phyloP scores from a whole-genome alignment of 30 jellyfish, hydroid and myxozoan genomes.

The Morbakka virulenta region DNA sequence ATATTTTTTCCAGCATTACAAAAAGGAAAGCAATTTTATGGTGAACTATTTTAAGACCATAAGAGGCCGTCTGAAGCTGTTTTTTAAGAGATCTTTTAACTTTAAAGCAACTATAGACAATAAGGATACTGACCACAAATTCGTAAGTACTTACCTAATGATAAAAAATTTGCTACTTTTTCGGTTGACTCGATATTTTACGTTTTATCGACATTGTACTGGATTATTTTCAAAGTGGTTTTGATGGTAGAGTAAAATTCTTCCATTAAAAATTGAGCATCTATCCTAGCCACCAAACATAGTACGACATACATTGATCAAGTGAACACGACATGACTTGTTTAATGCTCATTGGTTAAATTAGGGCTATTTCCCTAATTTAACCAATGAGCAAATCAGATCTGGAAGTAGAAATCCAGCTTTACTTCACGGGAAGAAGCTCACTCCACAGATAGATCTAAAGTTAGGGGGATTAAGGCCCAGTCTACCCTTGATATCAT shows the following conservation, averaged over 20 bases:
- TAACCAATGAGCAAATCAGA: neutral
- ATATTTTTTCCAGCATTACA: neutral
- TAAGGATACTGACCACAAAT: neutral
- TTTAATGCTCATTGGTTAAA: no score
- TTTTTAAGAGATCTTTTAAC: constrained; percentile 9
- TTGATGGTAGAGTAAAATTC: neutral
- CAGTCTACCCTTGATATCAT: no score
- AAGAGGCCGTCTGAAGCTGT: constrained; percentile 12
- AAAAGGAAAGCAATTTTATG: neutral
- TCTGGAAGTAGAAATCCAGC: no score
- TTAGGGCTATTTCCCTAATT: neutral
- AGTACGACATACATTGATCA: constrained; percentile 4
- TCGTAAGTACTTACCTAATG: neutral
- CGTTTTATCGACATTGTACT: neutral
- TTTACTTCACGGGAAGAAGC: no score
- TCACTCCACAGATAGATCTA: no score
- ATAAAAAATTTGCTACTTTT: neutral
- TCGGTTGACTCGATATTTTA: neutral
- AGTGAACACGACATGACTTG: neutral
- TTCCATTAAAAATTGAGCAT: neutral
- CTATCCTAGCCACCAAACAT: constrained; percentile 1
- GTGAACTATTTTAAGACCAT: neutral
- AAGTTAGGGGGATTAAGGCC: no score
- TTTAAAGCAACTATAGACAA: neutral
- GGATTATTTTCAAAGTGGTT: neutral